A percentile compares a stretch with the other conserved stretches of the same genome.
phyloP scores from a whole-genome alignment of 2,888 invertebrate species.

The Tenodera sinensis region DNA sequence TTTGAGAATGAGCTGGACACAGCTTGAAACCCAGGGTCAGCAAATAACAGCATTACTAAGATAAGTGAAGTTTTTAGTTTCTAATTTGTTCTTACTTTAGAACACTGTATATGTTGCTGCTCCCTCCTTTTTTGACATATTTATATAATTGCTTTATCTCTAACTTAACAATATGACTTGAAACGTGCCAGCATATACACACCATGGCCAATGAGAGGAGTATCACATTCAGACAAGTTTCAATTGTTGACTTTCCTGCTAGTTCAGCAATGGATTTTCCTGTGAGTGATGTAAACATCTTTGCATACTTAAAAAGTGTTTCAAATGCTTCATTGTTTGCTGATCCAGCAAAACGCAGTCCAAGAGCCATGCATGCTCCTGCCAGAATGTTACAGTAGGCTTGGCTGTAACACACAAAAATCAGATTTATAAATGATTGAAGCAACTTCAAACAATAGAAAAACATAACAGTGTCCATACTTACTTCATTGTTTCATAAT shows the following conservation, averaged over 20 bases:
- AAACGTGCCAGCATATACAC: conserved; percentile 34
- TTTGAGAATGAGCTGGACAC: no score
- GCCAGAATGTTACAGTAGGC: conserved; percentile 95
- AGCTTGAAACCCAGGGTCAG: no score
- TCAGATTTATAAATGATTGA: neutral
- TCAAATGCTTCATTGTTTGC: conserved; percentile 77
- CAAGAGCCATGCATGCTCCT: conserved; percentile 91
- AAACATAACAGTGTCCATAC: conserved; percentile 33
- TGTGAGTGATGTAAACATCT: conserved; percentile 63
- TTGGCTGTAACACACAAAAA: conserved; percentile 57
- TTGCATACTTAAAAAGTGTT: conserved; percentile 70
- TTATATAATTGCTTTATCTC: neutral
- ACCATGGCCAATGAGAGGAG: conserved; percentile 79
- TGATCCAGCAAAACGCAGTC: conserved; percentile 90
- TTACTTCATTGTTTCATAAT: conserved; percentile 92
- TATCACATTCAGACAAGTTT: conserved; percentile 81
- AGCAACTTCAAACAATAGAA: neutral
- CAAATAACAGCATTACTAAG: no score
- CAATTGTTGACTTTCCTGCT: conserved; percentile 85
- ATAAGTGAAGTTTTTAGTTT: no score
- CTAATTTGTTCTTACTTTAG: no score
- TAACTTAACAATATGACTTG: neutral
- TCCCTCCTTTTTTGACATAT: no score
- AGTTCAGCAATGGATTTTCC: conserved; percentile 75
- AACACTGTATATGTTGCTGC: no score